Conservation (phyloP, 2,113 vertebrate genomes). For the Plestiodon gilberti region DNA sequence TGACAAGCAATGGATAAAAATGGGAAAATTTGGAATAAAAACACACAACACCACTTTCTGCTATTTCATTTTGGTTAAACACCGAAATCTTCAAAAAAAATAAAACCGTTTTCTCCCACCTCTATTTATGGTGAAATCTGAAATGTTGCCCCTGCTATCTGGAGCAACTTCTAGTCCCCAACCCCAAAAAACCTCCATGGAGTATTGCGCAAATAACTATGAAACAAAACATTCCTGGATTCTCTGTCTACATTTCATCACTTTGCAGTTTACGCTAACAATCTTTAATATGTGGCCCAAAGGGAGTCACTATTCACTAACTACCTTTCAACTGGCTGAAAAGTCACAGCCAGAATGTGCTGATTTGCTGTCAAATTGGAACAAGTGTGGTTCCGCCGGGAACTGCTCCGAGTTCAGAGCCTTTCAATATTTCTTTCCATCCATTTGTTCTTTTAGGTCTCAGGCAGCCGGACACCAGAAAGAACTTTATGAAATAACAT, state of each 20-base stretch:
- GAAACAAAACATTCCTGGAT: not conserved
- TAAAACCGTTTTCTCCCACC: no score
- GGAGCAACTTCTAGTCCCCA: not conserved
- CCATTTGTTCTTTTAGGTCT: not conserved
- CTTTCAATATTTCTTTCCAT: constrained; percentile 15
- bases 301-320: not conserved
- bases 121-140: not conserved
- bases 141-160: not conserved
- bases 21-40: no score
- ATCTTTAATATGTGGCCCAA: not conserved
- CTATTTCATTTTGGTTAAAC: no score
- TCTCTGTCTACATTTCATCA: not conserved
- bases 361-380: constrained; percentile 28
- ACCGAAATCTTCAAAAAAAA: no score
- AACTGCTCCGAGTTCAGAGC: not conserved
- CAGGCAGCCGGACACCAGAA: not conserved
- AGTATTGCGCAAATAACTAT: not conserved
- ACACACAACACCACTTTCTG: no score
- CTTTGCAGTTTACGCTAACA: not conserved
- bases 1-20: no score
- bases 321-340: constrained; percentile 4
- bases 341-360: not conserved
- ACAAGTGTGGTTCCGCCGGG: not conserved
- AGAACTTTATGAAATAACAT: not conserved
- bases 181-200: not conserved